Evolutionary conservation across 2,113 vertebrate genomes (phyloP).

Genomic region (Hydropotes inermis): DNA sequence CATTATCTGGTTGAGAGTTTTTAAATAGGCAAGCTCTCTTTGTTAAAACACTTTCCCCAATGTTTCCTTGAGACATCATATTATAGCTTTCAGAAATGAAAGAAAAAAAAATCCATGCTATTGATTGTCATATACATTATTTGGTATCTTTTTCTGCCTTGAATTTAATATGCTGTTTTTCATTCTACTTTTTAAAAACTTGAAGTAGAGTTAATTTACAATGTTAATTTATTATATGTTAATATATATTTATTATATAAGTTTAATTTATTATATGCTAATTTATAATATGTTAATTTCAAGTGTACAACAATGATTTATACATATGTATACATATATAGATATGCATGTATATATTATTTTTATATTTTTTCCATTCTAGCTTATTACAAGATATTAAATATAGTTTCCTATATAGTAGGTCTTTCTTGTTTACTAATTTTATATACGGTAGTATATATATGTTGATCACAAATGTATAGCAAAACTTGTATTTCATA

Average conservation of each 20-base stretch:
- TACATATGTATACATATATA: neutral
- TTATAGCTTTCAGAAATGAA: neutral
- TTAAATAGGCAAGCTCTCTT: conserved; percentile 2
- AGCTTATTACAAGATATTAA: neutral
- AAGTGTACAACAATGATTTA: neutral
- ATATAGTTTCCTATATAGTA: neutral
- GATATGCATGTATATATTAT: neutral
- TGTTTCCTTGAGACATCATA: accelerated
- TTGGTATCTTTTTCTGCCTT: neutral
- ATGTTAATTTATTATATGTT: neutral
- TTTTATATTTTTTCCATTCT: neutral
- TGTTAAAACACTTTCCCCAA: neutral
- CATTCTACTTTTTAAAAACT: neutral
- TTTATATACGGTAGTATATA: neutral
- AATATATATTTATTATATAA: no score
- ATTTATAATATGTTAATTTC: neutral
- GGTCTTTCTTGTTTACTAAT: neutral
- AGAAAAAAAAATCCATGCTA: neutral
- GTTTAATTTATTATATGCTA: no score
- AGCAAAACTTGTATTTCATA: neutral
- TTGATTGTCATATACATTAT: neutral
- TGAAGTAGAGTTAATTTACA: neutral
- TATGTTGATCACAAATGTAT: neutral
- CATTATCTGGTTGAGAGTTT: conserved; percentile 41
- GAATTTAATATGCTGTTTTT: neutral